Base-by-base conservation (phyloP, 2,888 invertebrate genomes). In the Lepetodrilus schrolli region DNA sequence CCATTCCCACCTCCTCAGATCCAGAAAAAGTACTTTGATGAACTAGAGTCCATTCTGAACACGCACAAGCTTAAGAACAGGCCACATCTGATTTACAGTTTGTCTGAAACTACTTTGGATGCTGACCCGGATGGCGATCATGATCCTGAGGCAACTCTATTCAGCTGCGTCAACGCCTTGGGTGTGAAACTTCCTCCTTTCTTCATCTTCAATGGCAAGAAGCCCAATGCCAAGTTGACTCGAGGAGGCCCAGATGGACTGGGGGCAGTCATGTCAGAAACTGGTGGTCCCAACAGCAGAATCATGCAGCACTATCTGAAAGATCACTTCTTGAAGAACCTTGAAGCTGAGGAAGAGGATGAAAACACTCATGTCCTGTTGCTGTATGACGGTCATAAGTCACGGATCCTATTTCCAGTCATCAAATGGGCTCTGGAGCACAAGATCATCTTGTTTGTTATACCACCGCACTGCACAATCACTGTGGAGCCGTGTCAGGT, bases 151-250 rank as follows among this genome's bases (percentile, higher is more conserved):
- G 58, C 58, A 13, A 58, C 58, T 7, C 26, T 58, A 13, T 26
- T 58, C 26, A 58, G 58, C 34, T 68, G 68, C 26, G 43, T 38
- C 5, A 68, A 68, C 26, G 68, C 68, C 26, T 23, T 68, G 4
- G 68, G 68, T 17, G n/a, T 47, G 4, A 43, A 47, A n/a, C 21
- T 68, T 1, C 68, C 68, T 20, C 68, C 68, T 5, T 68, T 68
- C 47, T 43, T 68, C 4, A 68, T 68, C 43, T 68, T 47, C 47
- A 68, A 68, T 10, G 68, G 68, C n/a, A 47, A 47, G 47, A 68
- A 47, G 26, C 38, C 30, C 1, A 43, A 38, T 26, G 47, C 43
- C 0, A 38, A 68, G 21, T 43, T 68, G 5, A 43, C 68, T 4
- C n/a, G 47, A 47, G 43, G 43, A 43, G 38, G 68, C 7, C 30